Conservation (phyloP, 2,888 invertebrate species). For the Branchinecta sandiegonensis region DNA sequence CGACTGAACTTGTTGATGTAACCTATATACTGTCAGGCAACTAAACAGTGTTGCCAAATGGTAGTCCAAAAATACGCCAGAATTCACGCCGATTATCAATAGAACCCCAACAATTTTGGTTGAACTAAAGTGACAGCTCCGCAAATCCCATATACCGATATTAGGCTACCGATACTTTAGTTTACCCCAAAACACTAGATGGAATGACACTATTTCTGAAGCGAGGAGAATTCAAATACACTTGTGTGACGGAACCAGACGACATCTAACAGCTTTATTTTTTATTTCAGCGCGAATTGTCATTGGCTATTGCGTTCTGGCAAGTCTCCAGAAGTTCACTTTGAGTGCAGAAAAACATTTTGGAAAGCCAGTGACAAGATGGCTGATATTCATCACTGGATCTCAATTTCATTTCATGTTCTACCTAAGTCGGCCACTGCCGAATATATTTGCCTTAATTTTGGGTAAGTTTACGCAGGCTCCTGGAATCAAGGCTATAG, state of each 20-base stretch:
- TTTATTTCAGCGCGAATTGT: slow-evolving; percentile 58
- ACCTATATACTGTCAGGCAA: no score
- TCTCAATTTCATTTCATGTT: slow-evolving; percentile 98
- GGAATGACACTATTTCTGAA: background rate
- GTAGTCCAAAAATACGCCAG: no score
- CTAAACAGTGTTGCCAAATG: no score
- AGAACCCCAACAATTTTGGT: no score
- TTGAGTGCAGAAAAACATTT: slow-evolving; percentile 58
- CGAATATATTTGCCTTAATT: slow-evolving; percentile 84
- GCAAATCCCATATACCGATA: no score
- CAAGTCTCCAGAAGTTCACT: slow-evolving; percentile 55
- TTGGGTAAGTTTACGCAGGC: slow-evolving; percentile 48
- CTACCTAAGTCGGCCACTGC: slow-evolving; percentile 82
- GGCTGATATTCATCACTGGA: slow-evolving; percentile 67
- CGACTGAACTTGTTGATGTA: no score
- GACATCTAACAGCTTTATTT: slow-evolving; percentile 21
- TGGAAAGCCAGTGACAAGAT: slow-evolving; percentile 59
- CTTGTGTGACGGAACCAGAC: background rate
- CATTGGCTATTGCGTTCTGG: slow-evolving; percentile 58
- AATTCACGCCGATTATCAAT: no score
- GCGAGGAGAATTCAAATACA: background rate
- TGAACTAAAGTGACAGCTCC: no score
- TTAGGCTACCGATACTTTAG: no score
- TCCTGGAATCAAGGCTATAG: no score
- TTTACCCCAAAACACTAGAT: no score